Base-by-base conservation (phyloP, 2,888 invertebrate species). In the Dendrolimus houi region DNA sequence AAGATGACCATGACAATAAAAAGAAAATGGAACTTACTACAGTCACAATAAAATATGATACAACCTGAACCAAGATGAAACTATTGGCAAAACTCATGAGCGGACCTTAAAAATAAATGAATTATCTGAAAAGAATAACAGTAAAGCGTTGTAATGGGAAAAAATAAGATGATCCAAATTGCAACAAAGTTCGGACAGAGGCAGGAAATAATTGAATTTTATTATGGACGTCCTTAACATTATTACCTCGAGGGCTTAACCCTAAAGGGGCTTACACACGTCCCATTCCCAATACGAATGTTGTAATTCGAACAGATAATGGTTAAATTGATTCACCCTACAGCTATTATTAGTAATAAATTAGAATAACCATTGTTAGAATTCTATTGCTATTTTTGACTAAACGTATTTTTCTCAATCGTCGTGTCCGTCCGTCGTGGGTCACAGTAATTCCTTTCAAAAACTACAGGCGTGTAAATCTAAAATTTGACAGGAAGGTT, bases 131-230 rank as follows among this genome's bases (percentile, higher is more conserved):
- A 67, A 64, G 63, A 61, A 67, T 69, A 68, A 69, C 67, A 75
- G 66, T 69, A 69, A 71, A 69, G 62, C 58, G 63, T 64, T 62
- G 63, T 69, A 66, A 68, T 68, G 70, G 62, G 62, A 70, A 71
- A 69, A 69, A 69, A 63, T 61, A 64, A 60, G 60, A 62, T 63
- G 65, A 65, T 70, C 69, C 61, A 62, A 69, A 67, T 67, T 64
- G 65, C 66, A 68, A 69, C 68, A 73, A 67, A 68, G 67, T 63
- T 66, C 40, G 67, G 69, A 71, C 67, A 67, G 66, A 69, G 67
- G 60, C 56, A 66, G 62, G 61, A 70, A 68, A 78, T 78, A 79
- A 79, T 79, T 79, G 75, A 77, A 78, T 79, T 80, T 75, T 75
- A 73, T 71, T 75, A 70, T 64, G 65, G 68, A 67, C 69, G 68